These are phyloP conservation scores for Drosophila pseudoobscura DNA, from an alignment of 1,140 invertebrate species.

Conservation along the genomic window DNA sequence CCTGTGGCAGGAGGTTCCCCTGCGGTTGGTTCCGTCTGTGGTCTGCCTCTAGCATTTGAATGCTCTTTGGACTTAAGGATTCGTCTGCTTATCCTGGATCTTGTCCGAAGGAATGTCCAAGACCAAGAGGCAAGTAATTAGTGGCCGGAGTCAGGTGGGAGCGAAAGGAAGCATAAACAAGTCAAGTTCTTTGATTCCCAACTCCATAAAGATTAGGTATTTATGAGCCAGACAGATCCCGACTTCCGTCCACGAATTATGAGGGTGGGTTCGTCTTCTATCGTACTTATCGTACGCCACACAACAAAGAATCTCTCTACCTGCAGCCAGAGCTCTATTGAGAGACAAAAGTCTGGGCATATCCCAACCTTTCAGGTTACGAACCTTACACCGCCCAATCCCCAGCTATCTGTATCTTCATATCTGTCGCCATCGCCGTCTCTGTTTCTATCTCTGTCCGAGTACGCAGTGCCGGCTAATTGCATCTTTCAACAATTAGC, in stretches of 20 bases:
- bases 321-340: slow-evolving; percentile 18
- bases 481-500: slow-evolving; percentile 53
- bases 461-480: slow-evolving; percentile 6
- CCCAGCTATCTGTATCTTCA: slow-evolving; percentile 25
- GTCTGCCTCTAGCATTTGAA: slow-evolving; percentile 33
- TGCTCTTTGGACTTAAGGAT: slow-evolving; percentile 25
- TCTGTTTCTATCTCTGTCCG: slow-evolving; percentile 15
- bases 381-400: slow-evolving; percentile 7
- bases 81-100: slow-evolving; percentile 40
- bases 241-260: slow-evolving; percentile 45
- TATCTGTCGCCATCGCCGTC: slow-evolving; percentile 18
- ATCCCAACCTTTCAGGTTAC: not conserved
- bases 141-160: slow-evolving; percentile 19
- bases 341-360: slow-evolving; percentile 11
- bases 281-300: slow-evolving; percentile 22
- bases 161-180: slow-evolving; percentile 37
- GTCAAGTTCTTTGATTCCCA: slow-evolving; percentile 46
- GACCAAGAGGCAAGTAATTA: slow-evolving; percentile 43
- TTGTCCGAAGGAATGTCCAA: slow-evolving; percentile 29
- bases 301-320: slow-evolving; percentile 22
- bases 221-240: slow-evolving; percentile 23
- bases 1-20: slow-evolving; percentile 16
- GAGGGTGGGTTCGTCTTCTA: slow-evolving; percentile 22
- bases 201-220: slow-evolving; percentile 48
- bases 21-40: slow-evolving; percentile 18